Evolutionary conservation across 2,888 invertebrate species (phyloP).

Genomic region (Physocephala rufipes): DNA sequence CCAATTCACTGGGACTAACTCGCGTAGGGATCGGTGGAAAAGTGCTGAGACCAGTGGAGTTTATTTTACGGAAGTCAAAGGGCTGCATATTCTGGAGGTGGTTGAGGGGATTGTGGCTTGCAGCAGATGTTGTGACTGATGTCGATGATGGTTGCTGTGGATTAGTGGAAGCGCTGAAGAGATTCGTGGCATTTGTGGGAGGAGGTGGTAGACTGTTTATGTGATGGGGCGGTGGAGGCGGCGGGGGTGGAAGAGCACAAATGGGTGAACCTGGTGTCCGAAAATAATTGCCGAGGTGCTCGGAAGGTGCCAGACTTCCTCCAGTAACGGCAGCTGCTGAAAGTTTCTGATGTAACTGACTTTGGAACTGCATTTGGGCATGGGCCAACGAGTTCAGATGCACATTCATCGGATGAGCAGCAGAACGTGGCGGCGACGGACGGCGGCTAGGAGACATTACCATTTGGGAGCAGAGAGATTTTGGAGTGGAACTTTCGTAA

Average conservation of each 20-base stretch:
- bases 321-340: constrained; percentile 56
- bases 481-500: constrained; percentile 23
- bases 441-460: constrained; percentile 77
- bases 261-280: constrained; percentile 60
- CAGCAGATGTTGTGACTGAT: constrained; percentile 37
- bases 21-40: constrained; percentile 60
- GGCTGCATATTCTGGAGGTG: constrained; percentile 95
- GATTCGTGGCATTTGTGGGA: constrained; percentile 36
- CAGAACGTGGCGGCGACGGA: constrained; percentile 70
- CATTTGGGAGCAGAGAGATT: constrained; percentile 52
- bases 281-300: constrained; percentile 58
- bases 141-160: constrained; percentile 38
- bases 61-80: constrained; percentile 86
- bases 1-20: constrained; percentile 61
- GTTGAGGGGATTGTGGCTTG: constrained; percentile 77
- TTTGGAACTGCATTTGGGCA: constrained; percentile 64
- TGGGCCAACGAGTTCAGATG: constrained; percentile 63
- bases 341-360: constrained; percentile 64
- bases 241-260: constrained; percentile 42
- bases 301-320: constrained; percentile 49
- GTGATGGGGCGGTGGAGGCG: constrained; percentile 15
- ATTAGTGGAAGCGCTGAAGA: constrained; percentile 43
- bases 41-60: constrained; percentile 67
- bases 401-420: constrained; percentile 67
- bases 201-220: constrained; percentile 19